Evolutionary conservation across 2,888 invertebrate genomes (phyloP), one percentile per base, ranked within the genome.

Genomic region (Cylindroiulus punctatus): DNA sequence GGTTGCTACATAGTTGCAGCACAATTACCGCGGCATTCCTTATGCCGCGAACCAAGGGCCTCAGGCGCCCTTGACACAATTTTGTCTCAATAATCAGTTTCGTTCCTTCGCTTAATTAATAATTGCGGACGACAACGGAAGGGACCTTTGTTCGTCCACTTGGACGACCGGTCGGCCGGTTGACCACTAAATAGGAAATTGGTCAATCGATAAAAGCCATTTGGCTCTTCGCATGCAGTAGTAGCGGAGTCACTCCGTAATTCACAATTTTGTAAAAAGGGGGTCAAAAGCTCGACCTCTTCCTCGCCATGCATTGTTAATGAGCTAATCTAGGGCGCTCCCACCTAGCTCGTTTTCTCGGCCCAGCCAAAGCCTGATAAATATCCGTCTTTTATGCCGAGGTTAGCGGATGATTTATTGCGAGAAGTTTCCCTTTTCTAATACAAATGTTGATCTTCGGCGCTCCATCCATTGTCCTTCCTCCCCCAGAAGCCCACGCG

Each of bases 261-360:
- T 52, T 52, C 52, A 52, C 52, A 52, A 52, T 52, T 52, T 52
- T 52, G 52, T 52, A 52, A 52, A 52, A 52, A 52, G 52, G 52
- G n/a, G 52, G 52, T 52, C 52, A 52, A n/a, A 52, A 52, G 19
- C 52, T 19, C 52, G 52, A 19, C 52, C 52, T 52, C 52, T 52
- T 52, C 52, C 19, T 52, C 52, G 19, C 52, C 52, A 52, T 52
- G 52, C 52, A 52, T 52, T 52, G 52, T 52, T 52, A 52, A 52
- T 52, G 52, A 52, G 52, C 52, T 52, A 52, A 52, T 52, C 52
- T 52, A 4, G 19, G 19, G 19, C 52, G 17, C 19, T 52, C 19
- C 52, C 52, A 52, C 52, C 52, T 52, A n/a, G 52, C 52, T n/a
- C 19, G 52, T 17, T 36, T 52, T 52, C 52, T 52, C 52, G 52